phyloP scores from a whole-genome alignment of 2,888 invertebrate genomes.

The Anthophora plumipes region DNA sequence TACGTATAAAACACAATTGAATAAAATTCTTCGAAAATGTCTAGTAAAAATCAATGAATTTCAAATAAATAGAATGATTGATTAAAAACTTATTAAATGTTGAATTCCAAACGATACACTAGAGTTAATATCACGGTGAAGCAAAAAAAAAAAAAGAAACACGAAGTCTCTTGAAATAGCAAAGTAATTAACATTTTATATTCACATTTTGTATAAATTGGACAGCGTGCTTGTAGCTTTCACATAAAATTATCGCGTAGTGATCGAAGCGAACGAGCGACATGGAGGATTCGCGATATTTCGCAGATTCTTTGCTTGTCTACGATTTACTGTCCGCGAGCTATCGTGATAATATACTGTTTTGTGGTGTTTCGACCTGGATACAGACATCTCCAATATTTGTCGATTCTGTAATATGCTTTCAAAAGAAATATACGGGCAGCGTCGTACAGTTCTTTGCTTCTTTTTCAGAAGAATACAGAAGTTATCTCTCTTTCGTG shows the following conservation, averaged over 20 bases:
- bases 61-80: no score
- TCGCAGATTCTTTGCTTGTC: neutral
- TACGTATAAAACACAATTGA: no score
- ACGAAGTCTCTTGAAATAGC: neutral
- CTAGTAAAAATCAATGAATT: no score
- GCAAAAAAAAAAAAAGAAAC: no score
- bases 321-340: neutral
- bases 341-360: neutral
- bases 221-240: neutral
- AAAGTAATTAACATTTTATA: neutral
- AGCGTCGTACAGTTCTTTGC: slow-evolving; percentile 29
- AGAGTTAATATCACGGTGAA: no score
- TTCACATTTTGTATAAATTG: no score
- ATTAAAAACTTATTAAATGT: no score
- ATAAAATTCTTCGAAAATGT: no score
- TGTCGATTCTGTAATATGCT: slow-evolving; percentile 52
- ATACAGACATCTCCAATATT: slow-evolving; percentile 37
- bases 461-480: slow-evolving; percentile 57
- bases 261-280: neutral
- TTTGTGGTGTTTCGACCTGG: neutral
- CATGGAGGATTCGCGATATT: neutral
- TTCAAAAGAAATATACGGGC: slow-evolving; percentile 60
- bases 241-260: neutral
- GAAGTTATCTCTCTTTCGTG: slow-evolving; percentile 64
- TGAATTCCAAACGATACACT: no score